These are phyloP conservation scores for Dendrocincla tyrannina DNA, from an alignment of 2,797 vertebrate genomes.

Conservation along the genomic window DNA sequence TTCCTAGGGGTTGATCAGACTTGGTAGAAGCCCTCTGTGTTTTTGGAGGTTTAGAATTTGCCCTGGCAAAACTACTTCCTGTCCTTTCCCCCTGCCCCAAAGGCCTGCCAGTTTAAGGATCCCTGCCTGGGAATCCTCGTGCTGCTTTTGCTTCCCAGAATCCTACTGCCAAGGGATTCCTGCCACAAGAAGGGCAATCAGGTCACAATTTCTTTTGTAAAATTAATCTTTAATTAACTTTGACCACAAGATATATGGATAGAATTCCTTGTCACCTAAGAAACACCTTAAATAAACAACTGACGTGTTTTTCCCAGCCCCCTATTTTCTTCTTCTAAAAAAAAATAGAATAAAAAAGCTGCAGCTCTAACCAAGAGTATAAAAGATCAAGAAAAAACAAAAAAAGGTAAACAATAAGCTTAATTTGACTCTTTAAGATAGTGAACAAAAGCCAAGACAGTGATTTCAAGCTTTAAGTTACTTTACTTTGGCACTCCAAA, in stretches of 20 bases:
- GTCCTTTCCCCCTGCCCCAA: neutral
- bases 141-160: neutral
- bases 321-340: neutral
- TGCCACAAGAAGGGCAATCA: neutral
- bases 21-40: neutral
- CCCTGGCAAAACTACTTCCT: neutral
- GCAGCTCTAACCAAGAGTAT: neutral
- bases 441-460: neutral
- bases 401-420: neutral
- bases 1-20: accelerated
- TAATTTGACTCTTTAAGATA: neutral
- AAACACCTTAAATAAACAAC: neutral
- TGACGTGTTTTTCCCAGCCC: neutral
- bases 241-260: neutral
- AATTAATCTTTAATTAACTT: neutral
- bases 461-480: neutral
- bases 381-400: neutral
- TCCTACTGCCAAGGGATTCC: neutral
- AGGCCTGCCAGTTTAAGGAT: neutral
- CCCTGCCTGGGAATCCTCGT: neutral
- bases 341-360: neutral
- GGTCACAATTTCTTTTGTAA: neutral
- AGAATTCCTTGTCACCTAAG: neutral
- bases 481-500: neutral
- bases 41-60: neutral